Evolutionary conservation across 1,140 invertebrate species (phyloP), one percentile per base, ranked within the genome.

Genomic region (Nephotettix cincticeps): DNA sequence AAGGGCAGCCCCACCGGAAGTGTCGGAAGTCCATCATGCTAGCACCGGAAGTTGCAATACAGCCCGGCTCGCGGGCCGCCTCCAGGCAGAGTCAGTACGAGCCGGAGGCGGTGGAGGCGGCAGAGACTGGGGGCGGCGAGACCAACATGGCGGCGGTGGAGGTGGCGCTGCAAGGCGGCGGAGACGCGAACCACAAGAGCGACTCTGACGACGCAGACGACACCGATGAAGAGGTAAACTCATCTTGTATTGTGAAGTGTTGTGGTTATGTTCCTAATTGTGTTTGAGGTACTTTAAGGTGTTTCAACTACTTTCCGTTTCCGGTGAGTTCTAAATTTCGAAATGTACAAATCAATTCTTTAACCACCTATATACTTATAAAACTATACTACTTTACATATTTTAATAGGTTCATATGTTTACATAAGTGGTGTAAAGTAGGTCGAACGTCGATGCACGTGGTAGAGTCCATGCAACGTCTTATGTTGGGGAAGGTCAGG

Each of bases 141-240:
- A 19, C 47, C 11, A 69, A 58, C 58, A 63, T 29, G 25, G 30
- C 40, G 71, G 71, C 66, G 56, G 71, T 17, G 9, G 27, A 17
- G 27, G 43, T 25, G 58, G 71, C 25, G 58, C 9, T 30, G 32
- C 45, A 28, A 58, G 28, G 6, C 32, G 19, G 68, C 4, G 28
- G 40, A 4, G 61, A 29, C 56, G 27, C 1, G 1, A 13, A 13
- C 64, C n/a, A 45, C 9, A 64, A 54, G 19, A 28, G 45, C 45
- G 25, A 68, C n/a, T 30, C 56, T 23, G 71, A 72, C 40, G n/a
- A 43, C 2, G 71, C 65, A 6, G 71, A 72, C 21, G 71, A 72
- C 21, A 17, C 64, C 1, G 71, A 72, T 17, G 67, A 68, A 9
- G 71, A 72, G 71, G 71, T 72, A 54, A 19, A 40, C n/a, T 40